Percentiles rank a stretch among this genome's conserved stretches.
Evolutionary conservation across 2,888 invertebrate genomes (phyloP).

Genomic region (Eupeodes latifasciatus): DNA sequence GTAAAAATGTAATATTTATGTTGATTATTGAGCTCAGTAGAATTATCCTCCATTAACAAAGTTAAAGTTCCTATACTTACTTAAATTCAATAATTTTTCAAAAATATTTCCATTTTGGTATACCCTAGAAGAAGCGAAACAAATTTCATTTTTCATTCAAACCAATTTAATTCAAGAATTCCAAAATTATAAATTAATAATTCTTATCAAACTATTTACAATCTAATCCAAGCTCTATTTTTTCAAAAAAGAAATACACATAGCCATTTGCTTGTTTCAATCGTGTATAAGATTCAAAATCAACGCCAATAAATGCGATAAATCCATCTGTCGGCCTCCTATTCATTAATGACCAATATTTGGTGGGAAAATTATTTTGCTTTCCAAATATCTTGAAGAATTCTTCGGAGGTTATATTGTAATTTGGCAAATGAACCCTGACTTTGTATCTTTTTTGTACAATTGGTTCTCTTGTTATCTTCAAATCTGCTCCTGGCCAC

Average conservation of each 20-base stretch:
- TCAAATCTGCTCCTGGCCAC: not conserved
- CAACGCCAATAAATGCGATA: constrained; percentile 12
- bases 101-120: too few species aligned
- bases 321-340: not conserved
- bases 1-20: too few species aligned
- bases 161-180: too few species aligned
- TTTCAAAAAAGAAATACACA: constrained; percentile 24
- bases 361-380: constrained; percentile 36
- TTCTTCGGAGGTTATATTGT: constrained; percentile 15
- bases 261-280: not conserved
- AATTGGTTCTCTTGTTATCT: not conserved
- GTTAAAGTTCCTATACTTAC: too few species aligned
- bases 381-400: constrained; percentile 37
- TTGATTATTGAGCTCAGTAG: too few species aligned
- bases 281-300: not conserved
- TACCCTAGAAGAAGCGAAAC: too few species aligned
- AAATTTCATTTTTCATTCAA: too few species aligned
- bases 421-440: not conserved
- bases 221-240: not conserved
- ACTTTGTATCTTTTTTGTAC: not conserved
- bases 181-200: too few species aligned
- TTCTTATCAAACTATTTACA: not conserved
- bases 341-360: constrained; percentile 1
- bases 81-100: too few species aligned
- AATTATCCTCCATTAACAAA: too few species aligned